phyloP scores from a whole-genome alignment of 2,797 vertebrate genomes.

The Erithacus rubecula region DNA sequence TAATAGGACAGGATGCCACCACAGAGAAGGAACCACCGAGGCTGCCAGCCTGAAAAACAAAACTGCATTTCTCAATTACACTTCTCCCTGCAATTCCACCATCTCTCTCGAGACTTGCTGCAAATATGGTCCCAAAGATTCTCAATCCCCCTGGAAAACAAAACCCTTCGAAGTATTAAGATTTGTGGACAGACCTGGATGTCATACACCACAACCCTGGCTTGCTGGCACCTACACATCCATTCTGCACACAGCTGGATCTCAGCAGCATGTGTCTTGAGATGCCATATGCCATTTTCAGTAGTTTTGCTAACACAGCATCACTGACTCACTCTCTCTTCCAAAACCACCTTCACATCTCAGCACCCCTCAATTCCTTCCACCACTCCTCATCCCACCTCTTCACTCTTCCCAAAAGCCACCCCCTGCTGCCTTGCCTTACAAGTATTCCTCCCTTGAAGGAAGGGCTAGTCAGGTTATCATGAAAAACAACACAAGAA shows the following conservation, averaged over 20 bases:
- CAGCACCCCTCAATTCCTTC: not conserved
- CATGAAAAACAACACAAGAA: not conserved
- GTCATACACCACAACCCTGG: not conserved
- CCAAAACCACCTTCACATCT: not conserved
- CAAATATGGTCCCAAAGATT: not conserved
- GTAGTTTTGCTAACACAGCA: not conserved
- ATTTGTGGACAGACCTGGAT: not conserved
- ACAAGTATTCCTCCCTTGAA: not conserved
- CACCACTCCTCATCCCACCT: not conserved
- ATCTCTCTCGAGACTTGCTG: not conserved
- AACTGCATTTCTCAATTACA: not conserved
- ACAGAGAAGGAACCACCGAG: conserved; percentile 97
- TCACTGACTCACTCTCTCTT: not conserved
- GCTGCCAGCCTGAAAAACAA: conserved; percentile 91
- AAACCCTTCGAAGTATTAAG: not conserved
- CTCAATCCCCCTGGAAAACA: not conserved
- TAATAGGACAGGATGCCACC: conserved; percentile 97
- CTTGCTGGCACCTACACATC: not conserved
- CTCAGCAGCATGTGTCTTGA: not conserved
- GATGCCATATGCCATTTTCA: not conserved
- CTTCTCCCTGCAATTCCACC: not conserved
- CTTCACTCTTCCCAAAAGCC: not conserved
- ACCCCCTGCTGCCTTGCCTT: not conserved
- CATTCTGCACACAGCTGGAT: not conserved
- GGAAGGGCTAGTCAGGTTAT: not conserved